phyloP scores from a whole-genome alignment of 2,113 vertebrate genomes.

The Poecilia latipinna region DNA sequence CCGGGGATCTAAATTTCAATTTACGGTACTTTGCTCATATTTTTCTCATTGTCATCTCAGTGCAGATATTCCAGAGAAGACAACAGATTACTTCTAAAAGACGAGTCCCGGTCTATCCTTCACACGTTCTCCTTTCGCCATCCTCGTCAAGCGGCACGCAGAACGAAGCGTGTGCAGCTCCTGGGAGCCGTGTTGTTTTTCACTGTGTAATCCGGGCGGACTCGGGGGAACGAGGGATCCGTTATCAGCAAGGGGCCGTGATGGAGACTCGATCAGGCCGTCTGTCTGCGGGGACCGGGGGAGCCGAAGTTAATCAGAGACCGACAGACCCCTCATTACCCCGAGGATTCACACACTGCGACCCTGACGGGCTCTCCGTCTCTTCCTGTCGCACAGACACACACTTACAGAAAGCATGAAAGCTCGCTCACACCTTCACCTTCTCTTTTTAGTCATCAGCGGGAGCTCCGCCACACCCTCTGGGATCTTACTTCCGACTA shows the following conservation, averaged over 20 bases:
- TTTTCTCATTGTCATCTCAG: slow-evolving; percentile 24
- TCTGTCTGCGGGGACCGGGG: slow-evolving; percentile 70
- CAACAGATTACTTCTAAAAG: slow-evolving; percentile 13
- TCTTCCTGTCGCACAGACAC: slow-evolving; percentile 42
- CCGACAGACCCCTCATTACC: slow-evolving; percentile 77
- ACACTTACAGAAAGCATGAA: slow-evolving; percentile 20
- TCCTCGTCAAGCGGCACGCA: slow-evolving; percentile 38
- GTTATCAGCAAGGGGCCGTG: slow-evolving; percentile 78
- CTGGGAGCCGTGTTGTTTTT: slow-evolving; percentile 75
- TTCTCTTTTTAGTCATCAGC: slow-evolving; percentile 4
- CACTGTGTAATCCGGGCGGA: slow-evolving; percentile 67
- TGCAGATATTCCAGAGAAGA: slow-evolving; percentile 7
- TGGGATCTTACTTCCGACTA: slow-evolving; percentile 3
- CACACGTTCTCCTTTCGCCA: slow-evolving; percentile 32
- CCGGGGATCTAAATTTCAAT: slow-evolving; percentile 32
- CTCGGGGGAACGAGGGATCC: slow-evolving; percentile 65
- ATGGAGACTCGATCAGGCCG: slow-evolving; percentile 77
- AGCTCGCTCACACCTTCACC: slow-evolving; percentile 12
- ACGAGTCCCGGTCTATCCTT: slow-evolving; percentile 30
- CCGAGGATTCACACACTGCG: slow-evolving; percentile 65
- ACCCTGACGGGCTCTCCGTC: slow-evolving; percentile 48
- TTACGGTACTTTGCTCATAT: slow-evolving; percentile 14
- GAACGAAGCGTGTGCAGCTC: slow-evolving; percentile 40
- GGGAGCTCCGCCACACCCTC: slow-evolving; percentile 24
- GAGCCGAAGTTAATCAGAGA: slow-evolving; percentile 81